Percentiles rank a stretch among this genome's conserved stretches.
Conservation (phyloP, 2,797 vertebrate species). For the Acropternis orthonyx region DNA sequence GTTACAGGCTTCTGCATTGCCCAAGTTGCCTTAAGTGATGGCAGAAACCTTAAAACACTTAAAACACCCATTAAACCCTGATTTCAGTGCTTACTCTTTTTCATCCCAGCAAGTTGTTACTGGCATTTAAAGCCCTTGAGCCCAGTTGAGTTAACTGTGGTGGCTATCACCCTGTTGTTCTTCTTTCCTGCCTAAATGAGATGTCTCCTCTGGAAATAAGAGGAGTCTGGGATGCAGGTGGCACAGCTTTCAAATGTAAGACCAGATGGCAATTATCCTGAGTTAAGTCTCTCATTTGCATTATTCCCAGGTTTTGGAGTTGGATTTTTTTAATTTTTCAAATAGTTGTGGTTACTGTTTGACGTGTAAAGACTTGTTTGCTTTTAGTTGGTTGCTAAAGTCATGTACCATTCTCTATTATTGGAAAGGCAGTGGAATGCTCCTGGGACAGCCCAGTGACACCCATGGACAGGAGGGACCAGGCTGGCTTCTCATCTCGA, state of each 20-base stretch:
- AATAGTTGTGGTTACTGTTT: not conserved
- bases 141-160: not conserved
- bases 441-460: not conserved
- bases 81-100: not conserved
- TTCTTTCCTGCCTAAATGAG: not conserved
- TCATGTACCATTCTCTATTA: rapidly evolving
- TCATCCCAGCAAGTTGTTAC: not conserved
- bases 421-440: not conserved
- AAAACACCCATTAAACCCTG: not conserved
- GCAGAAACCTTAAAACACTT: not conserved
- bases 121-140: not conserved
- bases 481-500: not conserved
- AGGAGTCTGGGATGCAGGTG: not conserved
- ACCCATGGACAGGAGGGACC: too few relatives aligned
- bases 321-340: too few relatives aligned
- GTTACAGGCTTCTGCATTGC: not conserved
- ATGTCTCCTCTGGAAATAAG: slow-evolving; percentile 11
- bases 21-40: rapidly evolving
- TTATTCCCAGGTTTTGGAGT: not conserved
- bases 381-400: not conserved
- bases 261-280: slow-evolving; percentile 22
- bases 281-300: slow-evolving; percentile 5
- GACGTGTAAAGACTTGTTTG: not conserved
- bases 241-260: slow-evolving; percentile 7
- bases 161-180: not conserved